These are phyloP conservation scores for Pseudoips prasinana DNA, from an alignment of 2,888 invertebrate genomes.

Conservation along the genomic window DNA sequence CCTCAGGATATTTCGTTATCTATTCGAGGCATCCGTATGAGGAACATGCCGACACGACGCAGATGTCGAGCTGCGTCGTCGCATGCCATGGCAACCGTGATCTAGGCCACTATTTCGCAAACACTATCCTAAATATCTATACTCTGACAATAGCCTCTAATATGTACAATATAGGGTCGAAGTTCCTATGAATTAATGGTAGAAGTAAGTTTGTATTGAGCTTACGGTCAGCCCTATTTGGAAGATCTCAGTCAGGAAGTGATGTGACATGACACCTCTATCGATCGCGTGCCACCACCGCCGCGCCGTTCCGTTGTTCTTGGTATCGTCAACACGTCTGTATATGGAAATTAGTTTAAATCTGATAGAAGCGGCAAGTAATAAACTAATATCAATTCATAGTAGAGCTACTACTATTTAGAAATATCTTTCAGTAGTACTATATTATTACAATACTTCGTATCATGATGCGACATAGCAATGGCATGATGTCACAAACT, in stretches of 20 bases:
- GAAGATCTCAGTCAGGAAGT: slow-evolving; percentile 50
- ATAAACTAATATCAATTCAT: too few relatives aligned
- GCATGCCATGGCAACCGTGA: slow-evolving; percentile 46
- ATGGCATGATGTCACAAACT: too few relatives aligned
- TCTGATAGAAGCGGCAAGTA: too few relatives aligned
- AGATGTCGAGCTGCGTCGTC: slow-evolving; percentile 33
- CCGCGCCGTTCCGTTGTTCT: slow-evolving; percentile 32
- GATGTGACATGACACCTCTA: slow-evolving; percentile 56
- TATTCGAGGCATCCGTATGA: slow-evolving; percentile 59
- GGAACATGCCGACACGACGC: slow-evolving; percentile 55
- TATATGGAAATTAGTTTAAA: slow-evolving; percentile 5
- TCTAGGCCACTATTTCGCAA: slow-evolving; percentile 54
- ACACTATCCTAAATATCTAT: slow-evolving; percentile 19
- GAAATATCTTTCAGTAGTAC: too few relatives aligned
- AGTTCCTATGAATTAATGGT: slow-evolving; percentile 4
- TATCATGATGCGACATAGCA: too few relatives aligned
- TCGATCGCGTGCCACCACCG: slow-evolving; percentile 47
- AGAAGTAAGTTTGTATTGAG: slow-evolving; percentile 13
- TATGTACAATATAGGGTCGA: slow-evolving; percentile 3
- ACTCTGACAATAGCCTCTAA: slow-evolving; percentile 6
- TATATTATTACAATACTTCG: too few relatives aligned
- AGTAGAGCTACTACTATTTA: too few relatives aligned
- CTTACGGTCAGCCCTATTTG: slow-evolving; percentile 52
- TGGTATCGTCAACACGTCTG: too few relatives aligned
- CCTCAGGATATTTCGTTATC: slow-evolving; percentile 62